These are phyloP conservation scores for Alexandromys fortis DNA, from an alignment of 2,113 vertebrate species.

Conservation along the genomic window DNA sequence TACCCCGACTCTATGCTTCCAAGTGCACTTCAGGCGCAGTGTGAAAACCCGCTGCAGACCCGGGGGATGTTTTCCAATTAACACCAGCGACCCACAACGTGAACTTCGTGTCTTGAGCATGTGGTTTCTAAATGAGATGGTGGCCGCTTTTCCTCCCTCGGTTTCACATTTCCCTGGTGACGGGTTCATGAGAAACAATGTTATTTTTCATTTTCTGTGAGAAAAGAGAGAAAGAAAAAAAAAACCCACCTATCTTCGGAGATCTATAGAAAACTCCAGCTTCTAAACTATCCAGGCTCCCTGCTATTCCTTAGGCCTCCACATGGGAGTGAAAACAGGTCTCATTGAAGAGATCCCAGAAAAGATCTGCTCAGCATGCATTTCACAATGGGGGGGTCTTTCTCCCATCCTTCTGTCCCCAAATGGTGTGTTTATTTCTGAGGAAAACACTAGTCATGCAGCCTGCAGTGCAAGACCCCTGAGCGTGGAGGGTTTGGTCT, in stretches of 20 bases:
- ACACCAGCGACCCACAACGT: neutral
- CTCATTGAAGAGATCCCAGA: neutral
- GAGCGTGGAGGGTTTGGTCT: neutral
- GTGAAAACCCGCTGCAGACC: neutral
- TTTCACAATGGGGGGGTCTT: neutral
- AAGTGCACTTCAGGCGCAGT: neutral
- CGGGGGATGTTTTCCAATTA: neutral
- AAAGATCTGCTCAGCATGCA: neutral
- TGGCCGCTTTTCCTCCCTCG: neutral
- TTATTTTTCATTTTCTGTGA: neutral
- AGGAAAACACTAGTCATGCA: rapidly evolving
- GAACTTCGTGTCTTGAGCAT: neutral
- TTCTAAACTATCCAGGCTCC: neutral
- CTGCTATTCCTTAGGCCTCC: neutral
- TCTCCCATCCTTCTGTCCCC: neutral
- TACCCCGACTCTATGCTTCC: neutral
- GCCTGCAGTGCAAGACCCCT: neutral
- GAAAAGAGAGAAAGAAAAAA: neutral
- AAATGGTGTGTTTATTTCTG: neutral
- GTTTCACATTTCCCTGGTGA: neutral
- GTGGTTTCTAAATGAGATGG: neutral
- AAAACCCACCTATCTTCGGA: neutral
- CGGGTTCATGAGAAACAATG: neutral
- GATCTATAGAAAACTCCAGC: neutral
- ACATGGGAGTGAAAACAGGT: neutral